A percentile compares a stretch with the other conserved stretches of the same genome.
These are phyloP conservation scores for Labeo catla DNA, from an alignment of 2,113 vertebrate species.

Conservation along the genomic window DNA sequence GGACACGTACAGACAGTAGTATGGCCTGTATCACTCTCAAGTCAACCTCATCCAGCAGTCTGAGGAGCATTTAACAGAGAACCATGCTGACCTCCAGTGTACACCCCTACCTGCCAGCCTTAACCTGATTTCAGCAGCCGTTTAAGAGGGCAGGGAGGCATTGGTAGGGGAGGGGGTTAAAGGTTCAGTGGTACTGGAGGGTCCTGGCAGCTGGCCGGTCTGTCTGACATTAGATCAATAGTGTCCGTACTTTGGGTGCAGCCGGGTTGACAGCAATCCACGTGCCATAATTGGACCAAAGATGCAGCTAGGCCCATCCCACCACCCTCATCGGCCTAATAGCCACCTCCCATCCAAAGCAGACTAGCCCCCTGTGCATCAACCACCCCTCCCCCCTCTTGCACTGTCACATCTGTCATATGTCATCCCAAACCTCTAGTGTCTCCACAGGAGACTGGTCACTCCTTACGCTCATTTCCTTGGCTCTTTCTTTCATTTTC, in stretches of 20 bases:
- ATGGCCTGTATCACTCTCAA: not conserved
- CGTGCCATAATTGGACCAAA: slow-evolving; percentile 98
- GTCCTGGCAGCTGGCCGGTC: slow-evolving; percentile 72
- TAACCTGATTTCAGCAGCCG: slow-evolving; percentile 81
- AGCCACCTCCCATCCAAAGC: slow-evolving; percentile 74
- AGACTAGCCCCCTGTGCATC: slow-evolving; percentile 77
- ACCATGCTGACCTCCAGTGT: slow-evolving; percentile 78
- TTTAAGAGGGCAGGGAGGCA: slow-evolving; percentile 81
- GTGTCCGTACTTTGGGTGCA: slow-evolving; percentile 91
- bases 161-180: slow-evolving; percentile 53
- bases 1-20: slow-evolving; percentile 13
- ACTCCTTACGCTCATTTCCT: slow-evolving; percentile 74
- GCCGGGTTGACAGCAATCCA: slow-evolving; percentile 97
- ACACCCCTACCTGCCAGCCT: slow-evolving; percentile 78
- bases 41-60: slow-evolving; percentile 26
- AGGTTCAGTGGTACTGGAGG: slow-evolving; percentile 13
- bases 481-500: slow-evolving; percentile 47
- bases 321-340: slow-evolving; percentile 85
- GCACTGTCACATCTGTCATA: slow-evolving; percentile 99
- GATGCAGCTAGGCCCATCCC: slow-evolving; percentile 89
- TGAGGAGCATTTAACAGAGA: slow-evolving; percentile 75
- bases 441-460: slow-evolving; percentile 93
- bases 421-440: slow-evolving; percentile 95
- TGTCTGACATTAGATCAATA: slow-evolving; percentile 99
- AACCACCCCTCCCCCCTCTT: slow-evolving; percentile 79